Base-by-base conservation (phyloP, 2,797 vertebrate genomes). In the Characodon lateralis region DNA sequence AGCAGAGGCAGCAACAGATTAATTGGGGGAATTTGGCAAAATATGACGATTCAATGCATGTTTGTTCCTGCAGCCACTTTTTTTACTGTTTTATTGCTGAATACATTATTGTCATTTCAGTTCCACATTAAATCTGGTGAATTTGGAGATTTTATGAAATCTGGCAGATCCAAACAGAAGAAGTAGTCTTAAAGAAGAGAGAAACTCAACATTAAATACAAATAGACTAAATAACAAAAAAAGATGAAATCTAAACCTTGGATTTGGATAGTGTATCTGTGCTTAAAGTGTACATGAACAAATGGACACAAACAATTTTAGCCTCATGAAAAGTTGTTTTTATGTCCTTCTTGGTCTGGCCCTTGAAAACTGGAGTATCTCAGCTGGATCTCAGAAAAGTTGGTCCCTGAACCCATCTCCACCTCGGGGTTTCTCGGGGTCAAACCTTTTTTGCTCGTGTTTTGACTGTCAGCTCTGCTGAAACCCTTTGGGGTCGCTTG, bases 381-480 rank as follows among this genome's bases (percentile, higher is more conserved):
- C 26, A 48, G 48, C n/a, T 0, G 28, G 65, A 35, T 87, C 89
- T 89, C 68, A 85, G 83, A 82, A 85, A 28, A 66, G 77, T 56
- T 28, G 72, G 71, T 83, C 76, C 81, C 87, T 77, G 86, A 85
- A 88, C 80, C 74, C 76, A 14, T 81, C 81, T 84, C 69, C 83
- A 74, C 76, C 78, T 85, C 76, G 0, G 10, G 63, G 58, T 82
- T 82, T 79, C 80, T 89, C 83, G 69, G 86, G 91, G 91, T 93
- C 90, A 86, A 87, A 79, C 43, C 89, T 86, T 78, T 70, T 59
- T 56, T 53, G 86, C 84, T 59, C 16, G 71, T 91, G 90, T 93
- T 90, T 91, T 89, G 90, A 91, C 90, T 92, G 90, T 87, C 84
- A 78, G 89, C 77, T 65, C 65, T 5, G 20, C 3, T 87, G 24